Evolutionary conservation across 2,113 vertebrate species (phyloP), one percentile per base, ranked within the genome.

Genomic region (Lamprotornis superbus): DNA sequence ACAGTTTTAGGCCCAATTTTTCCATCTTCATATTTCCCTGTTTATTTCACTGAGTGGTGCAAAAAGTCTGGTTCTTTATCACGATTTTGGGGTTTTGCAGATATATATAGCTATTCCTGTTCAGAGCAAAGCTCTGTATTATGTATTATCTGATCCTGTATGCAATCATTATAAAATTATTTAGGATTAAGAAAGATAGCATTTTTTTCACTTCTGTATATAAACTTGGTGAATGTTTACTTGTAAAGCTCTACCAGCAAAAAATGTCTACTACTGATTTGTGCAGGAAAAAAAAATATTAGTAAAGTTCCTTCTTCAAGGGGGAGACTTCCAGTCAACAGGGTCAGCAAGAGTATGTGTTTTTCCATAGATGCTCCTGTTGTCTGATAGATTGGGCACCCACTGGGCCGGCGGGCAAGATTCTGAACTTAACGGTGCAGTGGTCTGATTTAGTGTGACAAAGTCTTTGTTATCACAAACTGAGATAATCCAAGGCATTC

Each of bases 101-200:
- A n/a, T 47, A 30, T 6, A 60, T 16, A 44, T 6, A 57, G 5
- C 21, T 61, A 20, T 20, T 57, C 14, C 21, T 39, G 5, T 63
- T 57, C 2, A 7, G 12, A 53, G 27, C 1, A 20, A 64, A 77
- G 11, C 10, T 65, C 3, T 2, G 0, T 49, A 8, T 65, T n/a
- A 23, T 28, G 7, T 4, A 12, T 18, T 9, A 16, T 17, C 55
- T 39, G 14, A 22, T 3, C 4, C 22, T 59, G 23, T 42, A 28
- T 5, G 7, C 25, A 35, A 3, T 28, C 6, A 28, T 18, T 3
- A 28, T 21, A 86, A 77, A 85, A 82, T 31, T 56, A 83, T 46
- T 73, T 69, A 79, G 14, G 12, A 18, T 57, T 65, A 65, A 71
- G 50, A 65, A 1, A 10, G 28, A 22, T 10, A 40, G 18, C 5